Evolutionary conservation across 2,113 vertebrate species (phyloP).

Genomic region (Benitochromis conjunctus): DNA sequence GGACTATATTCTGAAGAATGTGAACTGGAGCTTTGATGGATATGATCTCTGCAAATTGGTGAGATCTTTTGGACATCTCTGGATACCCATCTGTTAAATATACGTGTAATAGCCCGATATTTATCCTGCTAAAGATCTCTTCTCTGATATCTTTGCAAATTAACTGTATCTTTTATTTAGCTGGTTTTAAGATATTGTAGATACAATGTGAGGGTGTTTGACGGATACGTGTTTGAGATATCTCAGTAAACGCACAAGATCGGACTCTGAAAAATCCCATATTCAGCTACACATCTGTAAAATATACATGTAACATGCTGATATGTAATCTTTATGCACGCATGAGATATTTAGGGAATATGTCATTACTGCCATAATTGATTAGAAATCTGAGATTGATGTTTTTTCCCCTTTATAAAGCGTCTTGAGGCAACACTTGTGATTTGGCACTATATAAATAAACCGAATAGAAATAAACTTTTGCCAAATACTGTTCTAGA

Average conservation of each 20-base stretch:
- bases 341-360: not conserved
- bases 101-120: not conserved
- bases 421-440: not conserved
- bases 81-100: not conserved
- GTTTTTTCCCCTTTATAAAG: fast-evolving
- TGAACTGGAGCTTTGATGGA: not conserved
- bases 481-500: not conserved
- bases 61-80: not conserved
- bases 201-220: not conserved
- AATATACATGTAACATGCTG: not conserved
- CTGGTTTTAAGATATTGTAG: not conserved
- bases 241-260: not conserved
- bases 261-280: not conserved
- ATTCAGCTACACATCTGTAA: not conserved
- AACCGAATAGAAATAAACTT: not conserved
- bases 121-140: not conserved
- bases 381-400: not conserved
- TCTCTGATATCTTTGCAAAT: not conserved
- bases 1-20: not conserved
- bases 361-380: not conserved
- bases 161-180: not conserved
- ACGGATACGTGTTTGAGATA: not conserved
- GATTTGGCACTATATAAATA: not conserved
- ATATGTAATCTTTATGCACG: not conserved
- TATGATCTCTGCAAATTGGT: not conserved